Base-by-base conservation (phyloP, 2,888 invertebrate species). In the Brachyptera putata region DNA sequence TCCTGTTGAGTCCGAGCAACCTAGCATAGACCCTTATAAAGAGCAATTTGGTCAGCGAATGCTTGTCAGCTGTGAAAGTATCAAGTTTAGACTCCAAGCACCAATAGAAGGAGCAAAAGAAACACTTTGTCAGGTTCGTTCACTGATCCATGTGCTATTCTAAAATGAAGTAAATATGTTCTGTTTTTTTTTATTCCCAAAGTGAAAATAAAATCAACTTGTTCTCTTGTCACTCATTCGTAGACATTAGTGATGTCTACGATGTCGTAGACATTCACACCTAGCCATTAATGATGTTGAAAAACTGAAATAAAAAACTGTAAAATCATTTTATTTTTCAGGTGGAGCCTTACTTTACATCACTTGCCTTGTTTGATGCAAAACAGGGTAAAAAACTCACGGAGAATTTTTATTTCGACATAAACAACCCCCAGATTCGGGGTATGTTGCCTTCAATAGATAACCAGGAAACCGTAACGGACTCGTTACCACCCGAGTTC, bases 261-360 rank as follows among this genome's bases (percentile, higher is more conserved):
- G n/a, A n/a, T n/a, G n/a, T n/a, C n/a, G n/a, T n/a, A n/a, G n/a
- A n/a, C n/a, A n/a, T n/a, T n/a, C n/a, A n/a, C n/a, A n/a, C n/a
- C n/a, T n/a, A n/a, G n/a, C n/a, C n/a, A n/a, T n/a, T n/a, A n/a
- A n/a, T n/a, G n/a, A n/a, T n/a, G n/a, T n/a, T n/a, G n/a, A n/a
- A n/a, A n/a, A n/a, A n/a, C n/a, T n/a, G n/a, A n/a, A n/a, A n/a
- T n/a, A n/a, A n/a, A n/a, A n/a, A n/a, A n/a, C n/a, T n/a, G n/a
- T n/a, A n/a, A n/a, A n/a, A n/a, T n/a, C n/a, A n/a, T n/a, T n/a
- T n/a, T n/a, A 22, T 50, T 21, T 56, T 66, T 49, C 66, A 83
- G 77, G 88, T 97, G 57, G 98, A 98, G 73, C 97, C 98, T 0
- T 97, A 97, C 76, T 91, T 91, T 71, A 88, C 95, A 18, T 86